Evolutionary conservation across 2,113 vertebrate genomes (phyloP), one percentile per base, ranked within the genome.

Genomic region (Bostrychus sinensis): DNA sequence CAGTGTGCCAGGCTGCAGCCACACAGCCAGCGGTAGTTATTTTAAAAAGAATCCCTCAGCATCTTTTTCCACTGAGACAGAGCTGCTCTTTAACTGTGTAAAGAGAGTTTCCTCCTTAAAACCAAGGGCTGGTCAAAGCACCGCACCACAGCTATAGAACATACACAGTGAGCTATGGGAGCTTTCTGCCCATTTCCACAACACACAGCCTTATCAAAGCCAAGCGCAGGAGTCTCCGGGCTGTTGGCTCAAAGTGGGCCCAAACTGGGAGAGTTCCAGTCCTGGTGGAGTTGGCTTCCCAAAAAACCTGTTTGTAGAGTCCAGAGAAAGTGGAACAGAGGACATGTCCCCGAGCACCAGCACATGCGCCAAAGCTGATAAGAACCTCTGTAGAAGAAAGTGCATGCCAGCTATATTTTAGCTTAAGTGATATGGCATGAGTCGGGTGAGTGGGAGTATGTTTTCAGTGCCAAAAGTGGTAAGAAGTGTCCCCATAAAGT

Each of bases 131-230:
- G 54, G 66, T 75, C 17, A 57, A 72, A 63, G 67, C 4, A 1
- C 56, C 56, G 37, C 13, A 16, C 41, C 60, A 20, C 58, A 66
- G 28, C 59, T 34, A n/a, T 3, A 32, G 54, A 61, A 62, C 61
- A 34, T 13, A 48, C 22, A 38, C 20, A 68, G 53, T 55, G 46
- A 77, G 72, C 50, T 59, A 46, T 41, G 2, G 54, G 62, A 66
- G 62, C 22, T 46, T 38, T 56, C 28, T 32, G 51, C 48, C 46
- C 38, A 75, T 64, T 80, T 75, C 59, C 72, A 56, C 66, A 68
- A 77, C 62, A 51, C 57, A 59, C 12, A 26, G 51, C 22, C 37
- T 17, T 54, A 78, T 70, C 61, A 85, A 72, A 83, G 73, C 32
- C 56, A 30, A 53, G 39, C 41, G 48, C 54, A 7, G 9, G 20